These are phyloP conservation scores for Andrena marginata DNA, from an alignment of 2,888 invertebrate species.

Conservation along the genomic window DNA sequence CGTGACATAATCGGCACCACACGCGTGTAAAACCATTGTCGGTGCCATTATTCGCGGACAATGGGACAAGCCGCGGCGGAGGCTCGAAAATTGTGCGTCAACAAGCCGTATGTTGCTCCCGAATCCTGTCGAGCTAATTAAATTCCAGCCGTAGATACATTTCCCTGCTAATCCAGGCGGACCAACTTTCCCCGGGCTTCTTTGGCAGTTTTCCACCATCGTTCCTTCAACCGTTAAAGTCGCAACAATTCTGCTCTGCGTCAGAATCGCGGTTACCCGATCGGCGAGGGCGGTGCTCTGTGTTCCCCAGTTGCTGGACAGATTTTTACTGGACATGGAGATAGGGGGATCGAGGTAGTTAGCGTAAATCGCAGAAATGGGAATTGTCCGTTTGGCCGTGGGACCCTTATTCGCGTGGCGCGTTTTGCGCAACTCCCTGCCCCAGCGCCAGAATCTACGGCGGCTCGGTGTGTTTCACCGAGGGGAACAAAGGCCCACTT, in stretches of 20 bases:
- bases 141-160: slow-evolving; percentile 18
- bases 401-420: slow-evolving; percentile 28
- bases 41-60: slow-evolving; percentile 70
- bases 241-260: too few species aligned
- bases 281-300: not conserved
- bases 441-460: slow-evolving; percentile 27
- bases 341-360: slow-evolving; percentile 13
- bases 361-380: slow-evolving; percentile 12
- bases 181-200: too few species aligned
- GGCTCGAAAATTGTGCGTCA: slow-evolving; percentile 60
- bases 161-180: not conserved
- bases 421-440: slow-evolving; percentile 36
- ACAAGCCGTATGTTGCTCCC: slow-evolving; percentile 37
- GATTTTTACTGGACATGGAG: not conserved
- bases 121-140: slow-evolving; percentile 47
- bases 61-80: slow-evolving; percentile 61
- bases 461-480: slow-evolving; percentile 23
- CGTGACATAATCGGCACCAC: slow-evolving; percentile 78
- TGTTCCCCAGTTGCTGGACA: not conserved
- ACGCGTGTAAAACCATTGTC: slow-evolving; percentile 70
- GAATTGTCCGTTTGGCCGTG: slow-evolving; percentile 43
- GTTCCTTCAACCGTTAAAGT: too few species aligned
- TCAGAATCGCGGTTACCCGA: too few species aligned
- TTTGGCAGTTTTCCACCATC: too few species aligned
- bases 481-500: slow-evolving; percentile 56